Evolutionary conservation across 2,888 invertebrate species (phyloP).

Genomic region (Drosophila quinaria): DNA sequence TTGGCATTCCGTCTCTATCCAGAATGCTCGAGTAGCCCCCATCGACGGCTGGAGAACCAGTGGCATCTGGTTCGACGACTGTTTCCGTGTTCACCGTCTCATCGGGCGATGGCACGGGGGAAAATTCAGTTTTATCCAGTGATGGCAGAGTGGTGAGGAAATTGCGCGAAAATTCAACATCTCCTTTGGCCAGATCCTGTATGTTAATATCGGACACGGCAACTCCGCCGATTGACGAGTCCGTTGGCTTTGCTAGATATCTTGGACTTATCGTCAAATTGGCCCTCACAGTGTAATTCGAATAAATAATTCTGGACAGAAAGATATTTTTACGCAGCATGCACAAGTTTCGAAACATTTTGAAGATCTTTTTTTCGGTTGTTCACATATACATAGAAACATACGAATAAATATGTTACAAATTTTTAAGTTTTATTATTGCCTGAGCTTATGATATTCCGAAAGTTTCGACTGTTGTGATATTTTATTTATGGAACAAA

Average conservation of each 20-base stretch:
- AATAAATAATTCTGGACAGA: constrained; percentile 14
- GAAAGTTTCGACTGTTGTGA: constrained; percentile 32
- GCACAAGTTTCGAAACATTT: constrained; percentile 58
- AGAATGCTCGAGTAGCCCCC: constrained; percentile 2
- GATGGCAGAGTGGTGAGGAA: constrained; percentile 45
- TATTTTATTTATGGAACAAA: neutral
- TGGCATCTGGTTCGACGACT: neutral
- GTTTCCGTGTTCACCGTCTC: neutral
- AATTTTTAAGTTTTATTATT: constrained; percentile 33
- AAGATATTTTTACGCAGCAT: constrained; percentile 47
- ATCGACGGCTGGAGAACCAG: neutral
- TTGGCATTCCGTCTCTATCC: constrained; percentile 56
- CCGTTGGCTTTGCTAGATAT: neutral
- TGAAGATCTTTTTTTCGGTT: constrained; percentile 5
- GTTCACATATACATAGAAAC: neutral
- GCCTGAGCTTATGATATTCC: constrained; percentile 38
- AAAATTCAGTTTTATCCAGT: neutral
- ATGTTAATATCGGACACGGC: constrained; percentile 56
- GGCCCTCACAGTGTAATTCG: constrained; percentile 21
- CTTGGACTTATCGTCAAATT: constrained; percentile 20
- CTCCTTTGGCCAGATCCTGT: constrained; percentile 52
- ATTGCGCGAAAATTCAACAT: constrained; percentile 60
- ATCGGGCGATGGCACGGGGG: neutral
- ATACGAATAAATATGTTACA: neutral
- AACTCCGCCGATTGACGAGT: neutral